These are phyloP conservation scores for Neogobius melanostomus DNA, from an alignment of 2,113 vertebrate genomes.

Conservation along the genomic window DNA sequence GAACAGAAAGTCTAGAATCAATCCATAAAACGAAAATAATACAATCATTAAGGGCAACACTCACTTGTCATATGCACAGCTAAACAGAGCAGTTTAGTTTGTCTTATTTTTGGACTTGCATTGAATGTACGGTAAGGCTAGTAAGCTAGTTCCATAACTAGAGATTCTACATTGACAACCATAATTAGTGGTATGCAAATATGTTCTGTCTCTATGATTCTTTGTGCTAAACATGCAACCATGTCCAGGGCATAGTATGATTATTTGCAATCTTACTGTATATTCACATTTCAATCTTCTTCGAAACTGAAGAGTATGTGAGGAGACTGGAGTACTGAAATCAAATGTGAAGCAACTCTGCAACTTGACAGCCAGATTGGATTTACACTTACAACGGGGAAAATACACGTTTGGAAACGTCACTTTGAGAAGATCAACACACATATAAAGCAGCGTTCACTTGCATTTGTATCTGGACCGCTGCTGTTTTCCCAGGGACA, in stretches of 20 bases:
- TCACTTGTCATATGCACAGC: too few species aligned
- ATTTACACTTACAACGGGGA: background rate
- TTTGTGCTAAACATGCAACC: too few species aligned
- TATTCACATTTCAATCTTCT: background rate
- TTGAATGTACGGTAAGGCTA: too few species aligned
- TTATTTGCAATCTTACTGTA: background rate
- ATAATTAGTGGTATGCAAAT: too few species aligned
- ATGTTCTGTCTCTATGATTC: too few species aligned
- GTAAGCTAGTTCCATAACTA: too few species aligned
- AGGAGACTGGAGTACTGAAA: background rate
- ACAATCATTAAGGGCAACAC: too few species aligned
- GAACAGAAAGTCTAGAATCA: too few species aligned
- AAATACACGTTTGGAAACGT: slow-evolving; percentile 5
- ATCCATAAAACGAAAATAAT: too few species aligned
- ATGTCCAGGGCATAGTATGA: background rate
- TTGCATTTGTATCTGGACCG: slow-evolving; percentile 15
- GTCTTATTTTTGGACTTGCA: too few species aligned
- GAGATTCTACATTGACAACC: too few species aligned
- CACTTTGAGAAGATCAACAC: slow-evolving; percentile 5
- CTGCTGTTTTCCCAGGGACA: slow-evolving; percentile 26
- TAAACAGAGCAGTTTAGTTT: too few species aligned
- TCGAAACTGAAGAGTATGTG: background rate
- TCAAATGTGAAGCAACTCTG: background rate
- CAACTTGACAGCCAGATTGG: slow-evolving; percentile 6
- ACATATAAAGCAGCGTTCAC: background rate